A percentile compares a stretch with the other conserved stretches of the same genome.
phyloP scores from a whole-genome alignment of 2,113 vertebrate species.

The Gymnogyps californianus region DNA sequence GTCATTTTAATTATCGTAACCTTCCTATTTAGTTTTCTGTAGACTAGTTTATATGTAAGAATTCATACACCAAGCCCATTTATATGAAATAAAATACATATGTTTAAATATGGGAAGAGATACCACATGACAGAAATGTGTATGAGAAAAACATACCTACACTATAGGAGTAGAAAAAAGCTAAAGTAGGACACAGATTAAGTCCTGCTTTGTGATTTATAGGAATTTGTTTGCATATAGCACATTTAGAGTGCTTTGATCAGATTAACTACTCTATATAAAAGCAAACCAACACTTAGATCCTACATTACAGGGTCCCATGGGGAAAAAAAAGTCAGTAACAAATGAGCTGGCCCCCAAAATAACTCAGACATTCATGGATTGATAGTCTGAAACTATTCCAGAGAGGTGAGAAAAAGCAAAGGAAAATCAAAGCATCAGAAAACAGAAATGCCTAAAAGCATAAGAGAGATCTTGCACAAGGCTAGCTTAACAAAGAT shows the following conservation, averaged over 20 bases:
- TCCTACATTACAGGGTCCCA: neutral
- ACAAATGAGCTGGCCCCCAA: neutral
- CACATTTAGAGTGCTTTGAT: neutral
- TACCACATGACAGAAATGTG: neutral
- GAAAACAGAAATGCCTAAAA: neutral
- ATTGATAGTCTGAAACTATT: neutral
- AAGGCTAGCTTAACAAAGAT: neutral
- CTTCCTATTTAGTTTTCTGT: neutral
- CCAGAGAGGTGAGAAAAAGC: neutral
- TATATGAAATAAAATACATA: neutral
- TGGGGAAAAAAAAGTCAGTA: neutral
- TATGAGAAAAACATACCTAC: neutral
- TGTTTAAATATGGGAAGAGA: neutral
- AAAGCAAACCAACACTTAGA: neutral
- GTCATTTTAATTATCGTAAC: neutral
- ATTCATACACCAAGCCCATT: neutral
- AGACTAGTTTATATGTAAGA: neutral
- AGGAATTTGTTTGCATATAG: neutral
- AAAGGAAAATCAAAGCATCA: neutral
- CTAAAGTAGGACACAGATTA: neutral
- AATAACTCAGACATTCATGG: neutral
- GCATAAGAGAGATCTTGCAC: neutral
- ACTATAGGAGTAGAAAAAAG: neutral
- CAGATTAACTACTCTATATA: neutral
- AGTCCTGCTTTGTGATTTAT: neutral